Evolutionary conservation across 2,888 invertebrate species (phyloP).

Genomic region (Blera fallax): DNA sequence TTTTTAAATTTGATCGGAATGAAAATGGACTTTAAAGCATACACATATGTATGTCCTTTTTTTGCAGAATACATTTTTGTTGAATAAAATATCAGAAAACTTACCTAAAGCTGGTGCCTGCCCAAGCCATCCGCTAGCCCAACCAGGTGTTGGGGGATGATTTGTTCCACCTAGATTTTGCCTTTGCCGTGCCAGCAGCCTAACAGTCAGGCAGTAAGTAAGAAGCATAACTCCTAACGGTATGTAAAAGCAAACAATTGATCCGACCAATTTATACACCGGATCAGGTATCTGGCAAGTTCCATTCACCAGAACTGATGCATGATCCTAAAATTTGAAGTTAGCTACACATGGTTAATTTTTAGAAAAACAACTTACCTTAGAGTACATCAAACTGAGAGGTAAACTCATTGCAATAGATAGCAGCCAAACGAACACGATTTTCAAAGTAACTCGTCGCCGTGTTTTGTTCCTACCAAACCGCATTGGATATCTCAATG

Average conservation of each 20-base stretch:
- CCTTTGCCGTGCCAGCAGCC: conserved; percentile 91
- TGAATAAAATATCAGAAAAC: conserved; percentile 2
- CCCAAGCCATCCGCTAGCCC: conserved; percentile 90
- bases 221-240: conserved; percentile 96
- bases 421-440: conserved; percentile 95
- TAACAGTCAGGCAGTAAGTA: conserved; percentile 96
- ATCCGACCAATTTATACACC: conserved; percentile 94
- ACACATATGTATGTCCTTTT: too few relatives aligned
- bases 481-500: conserved; percentile 95
- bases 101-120: conserved; percentile 83
- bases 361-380: conserved; percentile 83
- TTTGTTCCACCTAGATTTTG: conserved; percentile 85
- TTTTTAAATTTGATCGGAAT: too few relatives aligned
- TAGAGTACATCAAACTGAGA: conserved; percentile 93
- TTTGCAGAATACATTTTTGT: too few relatives aligned
- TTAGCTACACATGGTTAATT: background rate
- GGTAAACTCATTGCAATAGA: conserved; percentile 96
- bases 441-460: conserved; percentile 92
- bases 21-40: too few relatives aligned
- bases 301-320: conserved; percentile 91
- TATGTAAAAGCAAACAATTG: conserved; percentile 97
- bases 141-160: conserved; percentile 83
- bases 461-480: conserved; percentile 95
- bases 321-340: conserved; percentile 85
- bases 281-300: conserved; percentile 94